Evolutionary conservation across 1,140 invertebrate species (phyloP), one percentile per base, ranked within the genome.

Genomic region (Acromyrmex echinatior): DNA sequence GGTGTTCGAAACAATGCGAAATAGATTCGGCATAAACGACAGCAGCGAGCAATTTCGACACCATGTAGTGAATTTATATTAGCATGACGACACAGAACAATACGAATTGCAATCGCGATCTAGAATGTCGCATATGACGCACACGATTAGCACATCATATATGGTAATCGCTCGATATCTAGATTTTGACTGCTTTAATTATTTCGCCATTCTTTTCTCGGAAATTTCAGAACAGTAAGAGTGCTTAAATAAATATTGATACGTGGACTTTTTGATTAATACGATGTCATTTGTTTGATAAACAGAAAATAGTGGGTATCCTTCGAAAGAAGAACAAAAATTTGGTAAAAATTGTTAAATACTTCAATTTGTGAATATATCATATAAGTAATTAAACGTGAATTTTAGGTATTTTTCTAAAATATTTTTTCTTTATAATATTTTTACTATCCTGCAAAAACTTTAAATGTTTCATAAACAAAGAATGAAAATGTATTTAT

Each of bases 81-180:
- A 63, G 80, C 56, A 35, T 62, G 80, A 62, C 70, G 56, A 84
- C 80, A 84, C 53, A 62, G 53, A 84, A 74, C 70, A 84, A 82
- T 84, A 62, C 63, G 49, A 80, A 39, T 62, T 84, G 80, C 80
- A 84, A 84, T 51, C 35, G 56, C 80, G 31, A 49, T 3, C 39
- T 58, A 58, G 70, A 84, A 76, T 84, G 70, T 84, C 70, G 68
- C 70, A 62, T 82, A 82, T 82, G 53, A 82, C 80, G 51, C 31
- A 58, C 66, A 3, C 39, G 80, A 74, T 84, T 84, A 74, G 56
- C 80, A 84, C 80, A 84, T 82, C 68, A 35, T 10, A 28, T 76
- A 70, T 84, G 56, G 56, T 84, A 84, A 84, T 63, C 70, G 70
- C 58, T 76, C 68, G 70, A 76, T 62, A 73, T 84, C 45, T 76